Base-by-base conservation (phyloP, 2,113 vertebrate genomes). In the Perccottus glenii region DNA sequence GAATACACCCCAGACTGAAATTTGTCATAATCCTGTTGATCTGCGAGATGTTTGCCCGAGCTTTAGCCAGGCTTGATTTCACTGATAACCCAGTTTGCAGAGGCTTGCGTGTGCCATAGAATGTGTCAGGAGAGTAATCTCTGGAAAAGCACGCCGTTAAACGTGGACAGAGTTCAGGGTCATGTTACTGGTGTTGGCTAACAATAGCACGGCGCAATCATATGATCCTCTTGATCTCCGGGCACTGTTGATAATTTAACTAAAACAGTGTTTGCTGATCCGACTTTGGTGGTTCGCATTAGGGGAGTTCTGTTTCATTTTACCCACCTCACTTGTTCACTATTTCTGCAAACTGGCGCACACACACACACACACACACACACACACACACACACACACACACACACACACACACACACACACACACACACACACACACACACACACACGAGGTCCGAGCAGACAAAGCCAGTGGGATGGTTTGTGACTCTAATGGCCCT, bases 21-120 rank as follows among this genome's bases (percentile, higher is more conserved):
- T 65, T 82, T 55, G 76, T 73, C 82, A 75, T 79, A 86, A 92
- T 80, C 77, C 88, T 63, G 68, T 75, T 73, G 70, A 88, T 89
- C 79, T 80, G 52, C 6, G 70, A 65, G 65, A 72, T 82, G 80
- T 85, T 88, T 83, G 81, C 66, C 33, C 7, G 9, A 65, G 76
- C 78, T 74, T 81, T 47, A 71, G 60, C 38, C 36, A 51, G 27
- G 71, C 68, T 73, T n/a, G 61, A 84, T 88, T 80, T 78, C 64
- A 43, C 72, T 59, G 87, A 83, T 87, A 89, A 81, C 69, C 73
- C 72, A 81, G 73, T 84, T 82, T 80, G 70, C 2, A 19, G 58
- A 71, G 73, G 78, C 79, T 89, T 84, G 78, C 59, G 68, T 42
- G 70, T 62, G 74, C 64, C 11, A 42, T 11, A 65, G 74, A 73